A percentile compares a stretch with the other conserved stretches of the same genome.
Evolutionary conservation across 1,140 invertebrate genomes (phyloP).

Genomic region (Saxidomus purpurata): DNA sequence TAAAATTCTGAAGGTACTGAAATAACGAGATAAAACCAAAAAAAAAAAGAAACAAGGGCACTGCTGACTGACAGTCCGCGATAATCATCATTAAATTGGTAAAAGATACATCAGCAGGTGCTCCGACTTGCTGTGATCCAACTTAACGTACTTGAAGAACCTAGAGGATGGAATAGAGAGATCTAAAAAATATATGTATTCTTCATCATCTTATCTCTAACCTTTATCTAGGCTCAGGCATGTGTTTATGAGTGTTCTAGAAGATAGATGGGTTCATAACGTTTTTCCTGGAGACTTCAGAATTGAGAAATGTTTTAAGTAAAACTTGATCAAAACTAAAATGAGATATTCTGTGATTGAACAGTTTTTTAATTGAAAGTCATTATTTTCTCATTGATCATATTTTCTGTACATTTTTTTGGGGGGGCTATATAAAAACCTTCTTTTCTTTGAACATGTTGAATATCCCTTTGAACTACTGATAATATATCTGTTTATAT

Average conservation of each 20-base stretch:
- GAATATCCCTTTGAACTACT: neutral
- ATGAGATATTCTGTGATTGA: neutral
- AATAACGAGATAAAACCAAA: neutral
- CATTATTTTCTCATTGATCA: conserved; percentile 8
- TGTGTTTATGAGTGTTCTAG: conserved; percentile 59
- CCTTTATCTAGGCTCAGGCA: conserved; percentile 53
- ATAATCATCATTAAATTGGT: conserved; percentile 61
- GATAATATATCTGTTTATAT: neutral
- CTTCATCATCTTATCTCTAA: conserved; percentile 48
- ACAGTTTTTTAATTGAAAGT: neutral
- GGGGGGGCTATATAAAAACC: neutral
- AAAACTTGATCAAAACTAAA: conserved; percentile 8
- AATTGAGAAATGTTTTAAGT: neutral
- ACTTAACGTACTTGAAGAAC: conserved; percentile 47
- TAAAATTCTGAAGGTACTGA: neutral
- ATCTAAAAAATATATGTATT: conserved; percentile 63
- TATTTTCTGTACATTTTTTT: neutral
- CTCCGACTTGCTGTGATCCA: neutral
- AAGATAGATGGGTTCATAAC: conserved; percentile 57
- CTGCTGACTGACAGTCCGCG: conserved; percentile 46
- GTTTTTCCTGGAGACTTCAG: conserved; percentile 5
- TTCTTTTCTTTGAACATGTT: neutral
- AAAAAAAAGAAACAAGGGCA: conserved; percentile 20
- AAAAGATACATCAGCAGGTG: conserved; percentile 51
- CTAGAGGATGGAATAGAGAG: conserved; percentile 52